These are phyloP conservation scores for Syngnathus acus DNA, from an alignment of 2,797 vertebrate species.

Conservation along the genomic window DNA sequence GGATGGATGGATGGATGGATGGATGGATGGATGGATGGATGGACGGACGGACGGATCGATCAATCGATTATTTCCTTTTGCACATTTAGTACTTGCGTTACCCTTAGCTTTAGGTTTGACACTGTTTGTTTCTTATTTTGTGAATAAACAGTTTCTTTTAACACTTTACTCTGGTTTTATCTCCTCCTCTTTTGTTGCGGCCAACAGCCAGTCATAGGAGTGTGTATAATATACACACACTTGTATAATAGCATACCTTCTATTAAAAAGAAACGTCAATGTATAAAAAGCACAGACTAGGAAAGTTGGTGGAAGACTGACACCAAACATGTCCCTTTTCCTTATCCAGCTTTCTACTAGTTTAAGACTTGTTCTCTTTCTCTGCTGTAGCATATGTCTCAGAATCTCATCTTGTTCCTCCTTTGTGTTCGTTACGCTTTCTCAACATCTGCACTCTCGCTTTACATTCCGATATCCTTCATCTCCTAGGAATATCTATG, in stretches of 20 bases:
- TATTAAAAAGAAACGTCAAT: background rate
- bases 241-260: background rate
- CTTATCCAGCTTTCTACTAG: slow-evolving; percentile 46
- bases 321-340: slow-evolving; percentile 16
- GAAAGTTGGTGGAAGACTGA: slow-evolving; percentile 1
- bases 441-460: slow-evolving; percentile 41
- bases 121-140: too few species aligned
- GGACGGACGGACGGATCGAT: too few species aligned
- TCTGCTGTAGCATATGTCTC: slow-evolving; percentile 47
- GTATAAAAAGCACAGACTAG: background rate
- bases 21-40: background rate
- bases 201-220: too few species aligned
- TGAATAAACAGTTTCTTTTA: too few species aligned
- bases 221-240: background rate
- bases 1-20: background rate
- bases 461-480: slow-evolving; percentile 52
- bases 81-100: too few species aligned
- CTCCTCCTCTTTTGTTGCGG: too few species aligned
- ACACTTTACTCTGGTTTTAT: too few species aligned
- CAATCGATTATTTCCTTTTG: too few species aligned
- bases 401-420: slow-evolving; percentile 51
- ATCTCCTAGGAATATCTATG: slow-evolving; percentile 49
- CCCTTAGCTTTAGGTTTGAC: too few species aligned
- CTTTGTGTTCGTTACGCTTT: slow-evolving; percentile 50
- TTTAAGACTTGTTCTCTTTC: slow-evolving; percentile 35